Base-by-base conservation (phyloP, 2,797 vertebrate species). In the Lepilemur septentrionalis region DNA sequence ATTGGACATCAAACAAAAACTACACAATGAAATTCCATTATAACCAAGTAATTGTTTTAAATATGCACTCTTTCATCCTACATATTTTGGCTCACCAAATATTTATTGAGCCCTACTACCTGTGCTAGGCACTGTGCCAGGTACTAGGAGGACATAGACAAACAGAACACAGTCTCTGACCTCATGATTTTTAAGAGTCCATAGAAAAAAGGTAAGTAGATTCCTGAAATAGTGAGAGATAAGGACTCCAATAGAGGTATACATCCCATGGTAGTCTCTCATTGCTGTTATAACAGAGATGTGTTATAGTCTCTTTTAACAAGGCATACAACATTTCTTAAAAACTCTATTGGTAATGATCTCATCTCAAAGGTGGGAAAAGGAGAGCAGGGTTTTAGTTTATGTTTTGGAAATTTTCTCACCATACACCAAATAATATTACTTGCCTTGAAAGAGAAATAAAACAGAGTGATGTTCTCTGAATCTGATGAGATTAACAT, bases 1-100 rank as follows among this genome's bases (percentile, higher is more conserved):
- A 63, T 38, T 91, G 14, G 67, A 88, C 93, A 81, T 80, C 69
- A 95, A 88, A 93, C 28, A 75, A 95, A 98, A 95, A 87, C 93
- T 79, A 96, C 48, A 78, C 69, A 87, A 32, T 61, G 52, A 59
- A 81, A 97, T 97, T 88, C 46, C 41, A 95, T 55, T 91, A 52
- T 59, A 96, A 82, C 57, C 86, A 41, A 2, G 46, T 81, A 81
- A 41, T 22, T 76, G 93, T 89, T 86, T 76, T 1, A 84, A 95
- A 76, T 85, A 95, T 41, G 25, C 23, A 89, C 22, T 92, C 20
- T 18, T 87, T 92, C 63, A 57, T 1, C 50, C 35, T 90, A 87
- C 23, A 76, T 89, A 88, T 81, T 88, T 30, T 93, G 75, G 59
- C 38, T 89, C n/a, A 93, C 41, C 70, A 84, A 84, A 57, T 87